Conservation (phyloP, 2,113 vertebrate species). For the sheep (Ovis aries) region ARS-UI_Ramb_v3.0 NC_056059.1:92859001-92859500, state of each 20-base stretch:
- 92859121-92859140: not conserved
- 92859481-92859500: no score
- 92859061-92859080: not conserved
- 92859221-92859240: not conserved
- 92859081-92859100: not conserved
- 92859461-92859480: no score
- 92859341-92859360: not conserved
- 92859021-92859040: not conserved
- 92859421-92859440: no score
- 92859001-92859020: not conserved
- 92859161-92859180: not conserved
- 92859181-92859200: not conserved
- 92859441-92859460: no score
- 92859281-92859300: not conserved
- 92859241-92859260: not conserved
- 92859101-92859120: not conserved
- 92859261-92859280: not conserved
- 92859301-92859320: not conserved
- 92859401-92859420: no score
- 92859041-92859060: not conserved
- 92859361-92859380: not conserved
- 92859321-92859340: not conserved
- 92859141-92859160: not conserved
- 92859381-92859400: not conserved
- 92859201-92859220: not conserved